Conservation (phyloP, 2,113 vertebrate genomes). For the Hippoglossus stenolepis region DNA sequence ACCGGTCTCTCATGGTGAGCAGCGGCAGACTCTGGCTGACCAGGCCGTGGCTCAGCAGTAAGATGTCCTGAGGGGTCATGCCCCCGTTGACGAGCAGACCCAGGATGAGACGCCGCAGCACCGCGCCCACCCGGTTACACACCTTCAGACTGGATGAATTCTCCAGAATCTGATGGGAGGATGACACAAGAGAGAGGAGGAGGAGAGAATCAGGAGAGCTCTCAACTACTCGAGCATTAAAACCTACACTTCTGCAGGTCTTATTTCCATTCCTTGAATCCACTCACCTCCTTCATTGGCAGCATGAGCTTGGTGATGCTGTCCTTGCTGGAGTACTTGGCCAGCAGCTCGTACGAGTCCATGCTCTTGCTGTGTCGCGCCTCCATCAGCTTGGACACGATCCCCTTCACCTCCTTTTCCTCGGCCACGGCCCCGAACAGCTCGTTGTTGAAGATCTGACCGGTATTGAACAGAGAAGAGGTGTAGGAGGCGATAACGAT, state of each 20-base stretch:
- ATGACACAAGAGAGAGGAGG: not conserved
- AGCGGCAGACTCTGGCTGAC: constrained; percentile 95
- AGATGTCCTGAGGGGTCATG: constrained; percentile 87
- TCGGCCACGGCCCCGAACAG: constrained; percentile 93
- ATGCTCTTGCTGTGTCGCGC: constrained; percentile 96
- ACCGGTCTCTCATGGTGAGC: constrained; percentile 92
- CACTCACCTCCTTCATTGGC: constrained; percentile 94
- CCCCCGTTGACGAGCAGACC: constrained; percentile 90
- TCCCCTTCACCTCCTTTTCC: constrained; percentile 96
- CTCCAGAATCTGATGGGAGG: constrained; percentile 86
- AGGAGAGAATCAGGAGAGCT: not conserved
- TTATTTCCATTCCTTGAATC: not conserved
- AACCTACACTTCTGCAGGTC: not conserved
- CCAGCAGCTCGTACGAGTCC: constrained; percentile 94
- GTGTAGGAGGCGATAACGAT: not conserved
- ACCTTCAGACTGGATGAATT: constrained; percentile 89
- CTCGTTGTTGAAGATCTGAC: constrained; percentile 95
- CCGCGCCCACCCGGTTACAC: constrained; percentile 89
- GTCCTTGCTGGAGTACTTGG: constrained; percentile 88
- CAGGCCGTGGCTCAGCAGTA: constrained; percentile 92
- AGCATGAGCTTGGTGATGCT: constrained; percentile 90
- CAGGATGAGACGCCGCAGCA: constrained; percentile 87
- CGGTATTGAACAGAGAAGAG: not conserved
- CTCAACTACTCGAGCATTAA: not conserved
- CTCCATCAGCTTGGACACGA: constrained; percentile 97